Evolutionary conservation across 2,797 vertebrate species (phyloP).

Genomic region (Coendou prehensilis): DNA sequence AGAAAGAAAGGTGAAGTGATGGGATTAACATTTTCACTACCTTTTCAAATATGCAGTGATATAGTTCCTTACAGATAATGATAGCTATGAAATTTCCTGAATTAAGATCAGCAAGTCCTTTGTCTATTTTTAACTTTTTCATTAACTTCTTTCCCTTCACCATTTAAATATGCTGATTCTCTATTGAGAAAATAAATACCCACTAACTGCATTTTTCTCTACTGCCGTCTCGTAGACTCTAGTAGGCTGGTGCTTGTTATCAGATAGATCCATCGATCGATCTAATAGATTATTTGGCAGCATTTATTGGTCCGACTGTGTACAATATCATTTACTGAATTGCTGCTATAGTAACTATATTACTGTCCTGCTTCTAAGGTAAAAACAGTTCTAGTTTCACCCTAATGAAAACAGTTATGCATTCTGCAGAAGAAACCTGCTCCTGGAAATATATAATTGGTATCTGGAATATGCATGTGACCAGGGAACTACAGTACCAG

Average conservation of each 20-base stretch:
- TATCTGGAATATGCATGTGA: background rate
- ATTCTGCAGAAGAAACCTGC: background rate
- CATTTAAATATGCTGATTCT: slow-evolving; percentile 1
- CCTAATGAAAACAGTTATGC: background rate
- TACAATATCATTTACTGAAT: slow-evolving; percentile 24
- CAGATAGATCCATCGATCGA: background rate
- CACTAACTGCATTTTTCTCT: background rate
- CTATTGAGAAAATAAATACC: background rate
- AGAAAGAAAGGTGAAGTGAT: slow-evolving; percentile 1
- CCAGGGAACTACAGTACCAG: background rate
- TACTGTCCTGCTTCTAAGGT: slow-evolving; percentile 34
- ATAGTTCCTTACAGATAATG: background rate
- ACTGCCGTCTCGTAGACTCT: background rate
- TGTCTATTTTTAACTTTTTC: background rate
- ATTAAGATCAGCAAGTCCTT: background rate
- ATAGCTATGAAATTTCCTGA: background rate
- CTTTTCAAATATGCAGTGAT: background rate
- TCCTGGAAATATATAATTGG: background rate
- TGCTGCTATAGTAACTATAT: background rate
- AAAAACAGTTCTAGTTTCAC: slow-evolving; percentile 27
- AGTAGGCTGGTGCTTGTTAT: background rate
- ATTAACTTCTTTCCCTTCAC: background rate
- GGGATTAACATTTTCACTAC: background rate
- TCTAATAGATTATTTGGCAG: background rate
- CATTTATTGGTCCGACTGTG: background rate